Conservation (phyloP, 2,113 vertebrate genomes). For the Grammomys surdaster region DNA sequence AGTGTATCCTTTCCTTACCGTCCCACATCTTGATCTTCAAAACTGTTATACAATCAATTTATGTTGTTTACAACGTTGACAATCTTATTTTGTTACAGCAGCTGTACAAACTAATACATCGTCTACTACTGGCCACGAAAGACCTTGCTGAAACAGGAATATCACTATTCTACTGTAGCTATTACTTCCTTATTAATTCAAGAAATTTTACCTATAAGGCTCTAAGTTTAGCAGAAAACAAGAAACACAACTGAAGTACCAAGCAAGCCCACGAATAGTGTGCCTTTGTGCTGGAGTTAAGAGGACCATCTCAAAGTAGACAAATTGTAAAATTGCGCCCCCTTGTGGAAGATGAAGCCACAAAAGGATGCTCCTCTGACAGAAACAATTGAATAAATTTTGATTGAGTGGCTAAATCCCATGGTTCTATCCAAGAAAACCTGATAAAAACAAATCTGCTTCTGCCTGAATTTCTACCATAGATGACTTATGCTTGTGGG, state of each 20-base stretch:
- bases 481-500: neutral
- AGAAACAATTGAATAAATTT: slow-evolving; percentile 1
- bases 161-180: neutral
- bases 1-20: neutral
- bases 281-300: neutral
- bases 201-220: neutral
- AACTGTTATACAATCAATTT: neutral
- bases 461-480: neutral
- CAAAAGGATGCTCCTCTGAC: neutral
- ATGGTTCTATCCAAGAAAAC: neutral
- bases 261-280: neutral
- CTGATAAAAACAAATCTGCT: neutral
- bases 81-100: slow-evolving; percentile 46
- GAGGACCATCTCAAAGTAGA: neutral
- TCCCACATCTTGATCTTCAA: neutral
- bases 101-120: slow-evolving; percentile 12
- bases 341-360: slow-evolving; percentile 1
- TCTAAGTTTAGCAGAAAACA: slow-evolving; percentile 14
- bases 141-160: slow-evolving; percentile 39
- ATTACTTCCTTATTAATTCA: slow-evolving; percentile 31
- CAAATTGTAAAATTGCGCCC: slow-evolving; percentile 33
- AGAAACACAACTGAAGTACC: neutral
- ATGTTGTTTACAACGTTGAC: neutral
- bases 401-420: neutral
- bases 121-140: neutral